A percentile compares a stretch with the other conserved stretches of the same genome.
Evolutionary conservation across 2,888 invertebrate species (phyloP).

Genomic region (Prenolepis imparis): DNA sequence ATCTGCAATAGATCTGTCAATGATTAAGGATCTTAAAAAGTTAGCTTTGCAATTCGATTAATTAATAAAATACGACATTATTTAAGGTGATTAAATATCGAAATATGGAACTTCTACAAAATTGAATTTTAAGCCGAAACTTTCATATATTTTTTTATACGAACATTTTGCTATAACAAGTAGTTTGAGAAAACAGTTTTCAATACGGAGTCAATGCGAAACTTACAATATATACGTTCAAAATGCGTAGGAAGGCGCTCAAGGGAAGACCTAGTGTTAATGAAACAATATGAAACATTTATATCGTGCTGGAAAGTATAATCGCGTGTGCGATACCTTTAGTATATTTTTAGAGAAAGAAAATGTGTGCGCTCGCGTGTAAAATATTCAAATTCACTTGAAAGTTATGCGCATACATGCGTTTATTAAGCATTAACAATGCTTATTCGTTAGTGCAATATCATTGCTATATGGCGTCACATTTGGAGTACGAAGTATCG

Average conservation of each 20-base stretch:
- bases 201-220: background rate
- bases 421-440: background rate
- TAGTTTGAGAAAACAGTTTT: conserved; percentile 33
- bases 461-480: background rate
- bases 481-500: background rate
- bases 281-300: conserved; percentile 39
- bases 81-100: background rate
- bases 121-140: conserved; percentile 3
- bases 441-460: background rate
- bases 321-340: conserved; percentile 10
- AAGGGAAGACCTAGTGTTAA: background rate
- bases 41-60: background rate
- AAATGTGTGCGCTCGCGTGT: background rate
- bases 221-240: conserved; percentile 6
- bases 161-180: conserved; percentile 18
- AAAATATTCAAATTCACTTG: background rate
- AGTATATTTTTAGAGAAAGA: conserved; percentile 32
- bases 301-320: conserved; percentile 37
- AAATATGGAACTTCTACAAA: conserved; percentile 26
- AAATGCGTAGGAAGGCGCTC: background rate
- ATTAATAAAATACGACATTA: background rate
- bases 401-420: background rate
- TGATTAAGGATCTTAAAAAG: background rate
- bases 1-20: conserved; percentile 8
- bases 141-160: conserved; percentile 38